A percentile compares a stretch with the other conserved stretches of the same genome.
Conservation (phyloP, 1,140 invertebrate species). For the Heterodera schachtii region DNA sequence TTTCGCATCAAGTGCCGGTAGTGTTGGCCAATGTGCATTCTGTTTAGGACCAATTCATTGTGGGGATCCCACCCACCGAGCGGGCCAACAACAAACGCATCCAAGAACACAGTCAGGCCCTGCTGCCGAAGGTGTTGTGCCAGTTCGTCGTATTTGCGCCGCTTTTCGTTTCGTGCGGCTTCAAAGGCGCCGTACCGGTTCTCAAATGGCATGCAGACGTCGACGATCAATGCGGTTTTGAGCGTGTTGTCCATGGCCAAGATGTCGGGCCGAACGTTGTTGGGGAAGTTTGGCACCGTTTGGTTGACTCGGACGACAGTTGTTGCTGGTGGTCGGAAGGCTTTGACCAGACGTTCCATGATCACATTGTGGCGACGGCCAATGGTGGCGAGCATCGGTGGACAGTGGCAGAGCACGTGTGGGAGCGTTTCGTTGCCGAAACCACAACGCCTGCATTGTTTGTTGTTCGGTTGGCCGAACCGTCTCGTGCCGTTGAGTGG, state of each 20-base stretch:
- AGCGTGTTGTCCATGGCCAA: neutral
- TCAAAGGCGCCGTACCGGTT: slow-evolving; percentile 28
- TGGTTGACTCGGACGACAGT: neutral
- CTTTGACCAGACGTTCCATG: neutral
- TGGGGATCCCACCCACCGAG: slow-evolving; percentile 25
- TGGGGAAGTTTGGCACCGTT: neutral
- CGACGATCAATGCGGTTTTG: slow-evolving; percentile 14
- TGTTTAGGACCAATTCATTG: neutral
- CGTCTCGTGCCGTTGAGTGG: neutral
- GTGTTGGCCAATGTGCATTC: slow-evolving; percentile 23
- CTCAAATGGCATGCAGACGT: slow-evolving; percentile 27
- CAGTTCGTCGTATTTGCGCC: slow-evolving; percentile 6
- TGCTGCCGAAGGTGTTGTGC: neutral
- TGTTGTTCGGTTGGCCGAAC: neutral
- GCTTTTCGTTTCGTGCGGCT: slow-evolving; percentile 2
- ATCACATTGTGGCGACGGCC: neutral
- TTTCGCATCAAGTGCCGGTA: slow-evolving; percentile 29
- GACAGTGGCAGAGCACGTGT: neutral
- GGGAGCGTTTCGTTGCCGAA: neutral
- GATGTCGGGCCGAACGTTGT: neutral
- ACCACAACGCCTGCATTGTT: neutral
- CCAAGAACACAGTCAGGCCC: slow-evolving; percentile 19
- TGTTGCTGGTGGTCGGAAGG: neutral
- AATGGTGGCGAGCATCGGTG: neutral
- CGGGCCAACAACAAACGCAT: slow-evolving; percentile 26